Percentiles rank a stretch among this genome's conserved stretches.
Conservation (phyloP, 2,888 invertebrate genomes). For the Noctuana brunneofusca region DNA sequence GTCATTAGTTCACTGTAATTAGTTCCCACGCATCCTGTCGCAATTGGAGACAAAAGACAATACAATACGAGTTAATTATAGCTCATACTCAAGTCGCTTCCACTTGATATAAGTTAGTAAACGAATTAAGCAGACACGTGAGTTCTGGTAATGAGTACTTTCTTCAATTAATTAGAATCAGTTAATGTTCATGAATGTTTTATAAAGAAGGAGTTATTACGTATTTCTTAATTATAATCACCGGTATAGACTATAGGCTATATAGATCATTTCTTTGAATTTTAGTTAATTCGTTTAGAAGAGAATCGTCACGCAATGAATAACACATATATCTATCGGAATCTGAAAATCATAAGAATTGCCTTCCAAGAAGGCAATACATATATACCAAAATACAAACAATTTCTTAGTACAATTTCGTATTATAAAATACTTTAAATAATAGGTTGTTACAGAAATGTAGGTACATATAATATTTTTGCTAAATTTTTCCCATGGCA, state of each 20-base stretch:
- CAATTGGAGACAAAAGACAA: constrained; percentile 27
- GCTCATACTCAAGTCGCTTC: constrained; percentile 13
- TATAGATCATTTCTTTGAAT: no score
- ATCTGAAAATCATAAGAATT: no score
- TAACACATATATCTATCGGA: no score
- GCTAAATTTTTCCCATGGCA: neutral
- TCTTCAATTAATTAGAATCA: neutral
- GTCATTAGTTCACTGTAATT: constrained; percentile 12
- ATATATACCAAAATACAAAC: no score
- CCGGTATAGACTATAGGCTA: no score
- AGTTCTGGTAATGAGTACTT: constrained; percentile 1
- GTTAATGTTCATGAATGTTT: neutral
- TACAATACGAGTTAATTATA: constrained; percentile 30
- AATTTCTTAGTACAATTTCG: no score
- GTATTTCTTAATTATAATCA: no score
- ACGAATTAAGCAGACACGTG: constrained; percentile 1
- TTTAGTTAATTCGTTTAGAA: neutral
- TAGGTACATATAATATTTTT: no score
- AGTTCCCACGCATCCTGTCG: constrained; percentile 29
- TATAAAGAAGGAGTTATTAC: neutral
- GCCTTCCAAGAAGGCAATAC: no score
- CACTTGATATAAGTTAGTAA: constrained; percentile 12
- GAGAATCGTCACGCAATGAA: no score
- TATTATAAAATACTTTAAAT: no score
- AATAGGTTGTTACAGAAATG: no score